Base-by-base conservation (phyloP, 1,140 invertebrate species). In the Drosophila trapezifrons region DNA sequence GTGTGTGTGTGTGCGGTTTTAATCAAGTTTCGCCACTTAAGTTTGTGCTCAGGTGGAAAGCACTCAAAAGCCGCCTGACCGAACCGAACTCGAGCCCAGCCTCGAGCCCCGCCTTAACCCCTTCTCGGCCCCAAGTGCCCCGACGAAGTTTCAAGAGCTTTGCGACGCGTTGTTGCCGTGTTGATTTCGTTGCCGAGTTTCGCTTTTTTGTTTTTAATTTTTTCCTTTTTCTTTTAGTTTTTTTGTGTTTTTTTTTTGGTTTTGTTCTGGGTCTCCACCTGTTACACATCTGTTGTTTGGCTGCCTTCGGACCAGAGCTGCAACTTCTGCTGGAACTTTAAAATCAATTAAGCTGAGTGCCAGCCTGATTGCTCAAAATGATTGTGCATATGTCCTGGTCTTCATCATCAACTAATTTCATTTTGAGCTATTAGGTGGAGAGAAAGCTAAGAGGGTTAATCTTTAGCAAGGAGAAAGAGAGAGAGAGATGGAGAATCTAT, bases 21-120 rank as follows among this genome's bases (percentile, higher is more conserved):
- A 86, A 86, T 86, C 83, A 86, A 86, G 83, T 86, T 86, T 86
- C 67, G 80, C 80, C 83, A 86, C 83, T 89, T 86, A 83, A 83
- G 83, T 83, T 83, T 86, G 83, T 82, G 84, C 69, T 86, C 83
- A 83, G 84, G 83, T 86, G 84, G 76, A 83, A 86, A 83, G 72
- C 83, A 87, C 83, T 86, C 83, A 76, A 86, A 82, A 79, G 83
- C 75, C 83, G 79, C 75, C 83, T 82, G 83, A 81, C 81, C 83
- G 63, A 84, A 69, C 75, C 27, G 22, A 49, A 67, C 62, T 74
- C 55, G 45, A 57, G 29, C 20, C 38, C 46, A 62, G 40, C 59
- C 51, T 37, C 65, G 74, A 77, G 77, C 63, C 66, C 38, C 55
- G 35, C 43, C 29, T 18, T 49, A 17, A 38, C 20, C 27, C 32